Conservation (phyloP, 2,113 vertebrate species). For the Scopus umbretta region DNA sequence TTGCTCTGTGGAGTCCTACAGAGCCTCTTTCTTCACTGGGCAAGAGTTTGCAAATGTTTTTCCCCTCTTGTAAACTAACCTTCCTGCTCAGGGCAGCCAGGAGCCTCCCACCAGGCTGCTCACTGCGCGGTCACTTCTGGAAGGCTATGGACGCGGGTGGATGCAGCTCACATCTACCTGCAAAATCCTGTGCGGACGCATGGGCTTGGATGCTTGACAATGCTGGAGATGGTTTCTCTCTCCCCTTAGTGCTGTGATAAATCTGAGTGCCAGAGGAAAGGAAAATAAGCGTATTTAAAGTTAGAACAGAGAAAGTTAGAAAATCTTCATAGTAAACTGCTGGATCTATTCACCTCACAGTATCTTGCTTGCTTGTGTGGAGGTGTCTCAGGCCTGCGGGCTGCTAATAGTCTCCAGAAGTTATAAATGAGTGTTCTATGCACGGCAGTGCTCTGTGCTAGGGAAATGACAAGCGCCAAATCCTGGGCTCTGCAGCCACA, state of each 20-base stretch:
- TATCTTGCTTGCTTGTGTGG: neutral
- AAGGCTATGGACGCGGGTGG: neutral
- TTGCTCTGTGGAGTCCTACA: neutral
- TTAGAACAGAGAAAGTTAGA: neutral
- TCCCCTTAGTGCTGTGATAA: neutral
- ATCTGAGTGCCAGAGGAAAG: neutral
- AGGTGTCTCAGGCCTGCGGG: neutral
- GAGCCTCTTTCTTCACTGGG: neutral
- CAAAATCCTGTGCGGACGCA: neutral
- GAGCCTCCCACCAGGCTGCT: neutral
- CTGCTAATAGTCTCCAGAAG: neutral
- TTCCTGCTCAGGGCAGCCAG: neutral
- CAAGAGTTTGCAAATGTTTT: neutral
- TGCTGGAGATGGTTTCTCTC: neutral
- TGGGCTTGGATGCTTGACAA: neutral
- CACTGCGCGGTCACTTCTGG: rapidly evolving
- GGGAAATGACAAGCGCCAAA: neutral
- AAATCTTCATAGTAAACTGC: neutral
- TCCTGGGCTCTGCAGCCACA: neutral
- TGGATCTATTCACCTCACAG: neutral
- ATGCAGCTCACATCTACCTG: neutral
- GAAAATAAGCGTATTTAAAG: neutral
- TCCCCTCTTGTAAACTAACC: neutral
- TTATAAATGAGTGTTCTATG: neutral
- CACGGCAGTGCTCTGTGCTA: neutral